Evolutionary conservation across 1,140 invertebrate genomes (phyloP).

Genomic region (Drosophila albomicans): DNA sequence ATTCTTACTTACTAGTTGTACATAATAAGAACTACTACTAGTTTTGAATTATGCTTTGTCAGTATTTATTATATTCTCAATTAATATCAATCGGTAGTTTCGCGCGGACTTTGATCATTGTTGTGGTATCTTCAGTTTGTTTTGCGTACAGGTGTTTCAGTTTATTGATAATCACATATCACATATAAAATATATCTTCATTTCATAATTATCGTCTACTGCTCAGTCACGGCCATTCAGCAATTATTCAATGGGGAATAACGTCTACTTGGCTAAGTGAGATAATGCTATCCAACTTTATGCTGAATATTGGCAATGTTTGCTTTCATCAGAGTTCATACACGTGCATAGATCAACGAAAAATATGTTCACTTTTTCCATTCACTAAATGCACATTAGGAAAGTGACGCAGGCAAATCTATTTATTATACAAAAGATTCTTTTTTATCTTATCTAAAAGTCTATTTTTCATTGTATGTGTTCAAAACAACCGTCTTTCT

Average conservation of each 20-base stretch:
- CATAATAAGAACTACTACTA: too few relatives aligned
- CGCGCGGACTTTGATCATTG: neutral
- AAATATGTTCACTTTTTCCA: too few relatives aligned
- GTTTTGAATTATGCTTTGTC: neutral
- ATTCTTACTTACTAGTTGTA: too few relatives aligned
- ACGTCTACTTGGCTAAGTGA: neutral
- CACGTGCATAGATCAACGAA: too few relatives aligned
- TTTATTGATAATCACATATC: constrained; percentile 4
- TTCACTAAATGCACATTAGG: neutral
- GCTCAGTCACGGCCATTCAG: neutral
- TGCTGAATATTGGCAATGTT: neutral
- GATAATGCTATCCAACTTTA: neutral
- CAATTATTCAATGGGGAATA: neutral
- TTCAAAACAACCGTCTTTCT: too few relatives aligned
- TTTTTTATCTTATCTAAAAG: constrained; percentile 11
- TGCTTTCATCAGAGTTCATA: neutral
- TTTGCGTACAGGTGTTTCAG: neutral
- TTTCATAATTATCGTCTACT: neutral
- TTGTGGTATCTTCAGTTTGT: neutral
- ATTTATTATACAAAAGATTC: neutral
- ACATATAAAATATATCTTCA: neutral
- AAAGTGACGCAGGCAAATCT: neutral
- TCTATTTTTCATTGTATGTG: neutral
- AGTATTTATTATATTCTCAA: neutral
- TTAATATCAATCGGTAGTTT: neutral